These are phyloP conservation scores for Andricus grossulariae DNA, from an alignment of 1,140 invertebrate genomes.

Conservation along the genomic window DNA sequence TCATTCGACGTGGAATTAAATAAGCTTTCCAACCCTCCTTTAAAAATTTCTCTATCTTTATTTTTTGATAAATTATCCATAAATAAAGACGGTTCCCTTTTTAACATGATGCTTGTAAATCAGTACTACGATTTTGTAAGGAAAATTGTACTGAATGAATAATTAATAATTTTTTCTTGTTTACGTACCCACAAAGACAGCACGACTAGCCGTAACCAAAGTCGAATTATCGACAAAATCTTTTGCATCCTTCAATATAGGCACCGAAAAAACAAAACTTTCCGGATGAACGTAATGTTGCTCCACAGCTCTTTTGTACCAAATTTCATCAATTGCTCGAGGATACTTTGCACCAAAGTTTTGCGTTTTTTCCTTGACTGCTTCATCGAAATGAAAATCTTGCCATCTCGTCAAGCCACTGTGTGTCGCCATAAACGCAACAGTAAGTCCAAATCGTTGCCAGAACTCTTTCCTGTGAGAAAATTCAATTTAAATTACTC, in stretches of 20 bases:
- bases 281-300: conserved; percentile 87
- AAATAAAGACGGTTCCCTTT: no score
- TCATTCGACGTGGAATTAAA: no score
- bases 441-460: conserved; percentile 87
- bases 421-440: conserved; percentile 91
- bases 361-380: conserved; percentile 54
- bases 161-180: no score
- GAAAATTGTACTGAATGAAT: no score
- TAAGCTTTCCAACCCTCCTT: no score
- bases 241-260: conserved; percentile 81
- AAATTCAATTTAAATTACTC: conserved; percentile 41
- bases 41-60: no score
- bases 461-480: conserved; percentile 85
- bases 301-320: conserved; percentile 95
- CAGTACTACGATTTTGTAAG: no score
- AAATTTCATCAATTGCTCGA: conserved; percentile 91
- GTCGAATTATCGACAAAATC: conserved; percentile 77
- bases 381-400: conserved; percentile 79
- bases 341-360: conserved; percentile 70
- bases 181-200: conserved; percentile 82
- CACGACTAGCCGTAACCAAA: conserved; percentile 90
- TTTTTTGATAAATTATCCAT: no score
- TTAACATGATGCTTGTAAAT: no score
- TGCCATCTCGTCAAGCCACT: conserved; percentile 93
- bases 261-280: conserved; percentile 92